Evolutionary conservation across 2,888 invertebrate species (phyloP).

Genomic region (Dromius quadrimaculatus): DNA sequence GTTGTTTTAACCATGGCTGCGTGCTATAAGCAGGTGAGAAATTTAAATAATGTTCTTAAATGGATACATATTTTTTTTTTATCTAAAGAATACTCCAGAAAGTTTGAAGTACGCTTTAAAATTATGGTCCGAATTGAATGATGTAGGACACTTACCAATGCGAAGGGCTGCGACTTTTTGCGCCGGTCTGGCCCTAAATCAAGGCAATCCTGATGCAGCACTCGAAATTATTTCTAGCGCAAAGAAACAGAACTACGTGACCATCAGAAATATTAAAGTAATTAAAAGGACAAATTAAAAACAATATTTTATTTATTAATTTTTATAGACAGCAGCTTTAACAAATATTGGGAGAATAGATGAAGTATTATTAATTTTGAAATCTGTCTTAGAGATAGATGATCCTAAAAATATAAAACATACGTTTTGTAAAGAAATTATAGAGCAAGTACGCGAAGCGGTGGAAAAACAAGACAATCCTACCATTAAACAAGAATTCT

Average conservation of each 20-base stretch:
- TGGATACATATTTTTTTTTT: slow-evolving; percentile 49
- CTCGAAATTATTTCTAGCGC: slow-evolving; percentile 74
- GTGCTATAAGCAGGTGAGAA: slow-evolving; percentile 79
- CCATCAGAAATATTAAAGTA: slow-evolving; percentile 78
- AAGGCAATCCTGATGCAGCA: slow-evolving; percentile 75
- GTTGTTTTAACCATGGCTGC: slow-evolving; percentile 77
- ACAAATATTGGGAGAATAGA: slow-evolving; percentile 73
- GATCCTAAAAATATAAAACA: slow-evolving; percentile 68
- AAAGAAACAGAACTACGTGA: slow-evolving; percentile 74
- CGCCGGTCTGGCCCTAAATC: slow-evolving; percentile 76
- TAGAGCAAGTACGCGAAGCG: slow-evolving; percentile 68
- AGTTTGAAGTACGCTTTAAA: slow-evolving; percentile 75
- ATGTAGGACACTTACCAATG: slow-evolving; percentile 71
- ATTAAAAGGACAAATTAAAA: neutral
- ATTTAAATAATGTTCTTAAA: neutral
- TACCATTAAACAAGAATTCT: slow-evolving; percentile 71
- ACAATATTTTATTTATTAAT: no score
- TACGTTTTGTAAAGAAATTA: slow-evolving; percentile 74
- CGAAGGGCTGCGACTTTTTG: slow-evolving; percentile 75
- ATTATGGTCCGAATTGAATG: slow-evolving; percentile 72
- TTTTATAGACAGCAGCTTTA: slow-evolving; percentile 69
- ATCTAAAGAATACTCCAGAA: slow-evolving; percentile 77
- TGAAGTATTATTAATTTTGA: slow-evolving; percentile 74
- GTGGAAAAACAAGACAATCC: slow-evolving; percentile 68
- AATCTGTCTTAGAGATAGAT: slow-evolving; percentile 71